A percentile compares a stretch with the other conserved stretches of the same genome.
Conservation (phyloP, 1,140 invertebrate species). For the Paramacrobiotus metropolitanus region DNA sequence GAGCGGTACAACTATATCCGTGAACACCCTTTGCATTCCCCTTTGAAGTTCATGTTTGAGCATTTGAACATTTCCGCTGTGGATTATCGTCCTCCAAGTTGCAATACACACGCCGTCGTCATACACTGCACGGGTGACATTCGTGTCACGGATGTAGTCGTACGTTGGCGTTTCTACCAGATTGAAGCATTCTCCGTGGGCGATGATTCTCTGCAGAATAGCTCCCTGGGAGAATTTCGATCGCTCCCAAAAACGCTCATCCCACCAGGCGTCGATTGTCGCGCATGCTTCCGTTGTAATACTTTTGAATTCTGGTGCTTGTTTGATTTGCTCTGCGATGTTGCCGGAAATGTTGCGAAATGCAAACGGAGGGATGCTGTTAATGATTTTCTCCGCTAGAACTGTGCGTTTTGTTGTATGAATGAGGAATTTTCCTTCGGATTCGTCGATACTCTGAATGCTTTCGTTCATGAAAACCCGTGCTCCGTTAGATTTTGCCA, state of each 20-base stretch:
- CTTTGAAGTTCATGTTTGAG: not conserved
- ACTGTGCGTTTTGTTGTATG: not conserved
- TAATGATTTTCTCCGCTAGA: not conserved
- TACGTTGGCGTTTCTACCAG: not conserved
- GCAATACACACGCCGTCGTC: not conserved
- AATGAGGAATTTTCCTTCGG: not conserved
- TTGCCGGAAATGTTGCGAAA: not conserved
- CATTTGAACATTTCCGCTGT: not conserved
- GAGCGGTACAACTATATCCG: not conserved
- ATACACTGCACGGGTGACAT: not conserved
- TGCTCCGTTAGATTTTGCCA: not conserved
- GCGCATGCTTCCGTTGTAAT: not conserved
- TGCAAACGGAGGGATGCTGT: not conserved
- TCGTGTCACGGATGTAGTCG: not conserved
- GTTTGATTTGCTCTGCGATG: not conserved
- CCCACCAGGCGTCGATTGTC: not conserved
- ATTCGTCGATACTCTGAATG: not conserved
- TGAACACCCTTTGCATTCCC: not conserved
- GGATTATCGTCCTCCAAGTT: constrained; percentile 7
- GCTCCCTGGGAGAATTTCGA: not conserved
- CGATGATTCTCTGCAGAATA: not conserved
- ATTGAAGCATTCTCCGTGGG: not conserved
- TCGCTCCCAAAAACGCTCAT: not conserved
- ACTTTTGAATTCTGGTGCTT: not conserved
- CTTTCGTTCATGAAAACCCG: not conserved